A percentile compares a stretch with the other conserved stretches of the same genome.
Conservation (phyloP, 1,140 invertebrate genomes). For the Aphelinus atriplicis region DNA sequence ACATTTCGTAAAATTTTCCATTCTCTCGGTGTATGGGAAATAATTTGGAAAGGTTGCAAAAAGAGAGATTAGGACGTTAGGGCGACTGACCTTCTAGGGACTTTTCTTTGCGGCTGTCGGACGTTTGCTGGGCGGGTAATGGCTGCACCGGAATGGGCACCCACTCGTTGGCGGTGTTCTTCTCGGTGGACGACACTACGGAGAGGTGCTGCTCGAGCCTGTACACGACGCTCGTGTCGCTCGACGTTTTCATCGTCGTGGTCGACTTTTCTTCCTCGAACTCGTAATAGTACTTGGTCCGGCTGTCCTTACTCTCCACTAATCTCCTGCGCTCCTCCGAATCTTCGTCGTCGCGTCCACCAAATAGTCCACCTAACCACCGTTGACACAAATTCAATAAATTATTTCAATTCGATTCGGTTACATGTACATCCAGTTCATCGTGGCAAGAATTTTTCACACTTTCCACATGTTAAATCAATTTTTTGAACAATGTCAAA, state of each 20-base stretch:
- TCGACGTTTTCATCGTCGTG: slow-evolving; percentile 10
- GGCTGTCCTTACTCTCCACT: slow-evolving; percentile 18
- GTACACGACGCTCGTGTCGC: not conserved
- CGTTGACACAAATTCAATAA: too few species aligned
- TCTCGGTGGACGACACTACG: not conserved
- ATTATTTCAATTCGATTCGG: too few species aligned
- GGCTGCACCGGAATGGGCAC: slow-evolving; percentile 41
- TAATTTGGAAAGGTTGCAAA: too few species aligned
- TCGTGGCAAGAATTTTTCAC: too few species aligned
- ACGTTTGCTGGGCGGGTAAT: not conserved
- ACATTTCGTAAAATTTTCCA: too few species aligned
- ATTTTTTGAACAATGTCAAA: too few species aligned
- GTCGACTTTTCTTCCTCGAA: slow-evolving; percentile 24
- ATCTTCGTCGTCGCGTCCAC: not conserved
- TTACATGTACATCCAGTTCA: too few species aligned
- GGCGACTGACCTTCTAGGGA: slow-evolving; percentile 18
- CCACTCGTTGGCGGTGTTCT: slow-evolving; percentile 46
- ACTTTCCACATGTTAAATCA: too few species aligned
- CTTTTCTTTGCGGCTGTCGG: slow-evolving; percentile 23
- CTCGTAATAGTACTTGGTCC: slow-evolving; percentile 32
- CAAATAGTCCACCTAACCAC: slow-evolving; percentile 23
- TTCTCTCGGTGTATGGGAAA: too few species aligned
- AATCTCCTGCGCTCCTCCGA: slow-evolving; percentile 6
- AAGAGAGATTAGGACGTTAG: not conserved
- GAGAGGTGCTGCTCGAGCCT: not conserved